Evolutionary conservation across 2,113 vertebrate genomes (phyloP).

Genomic region (Gallinago undulata): DNA sequence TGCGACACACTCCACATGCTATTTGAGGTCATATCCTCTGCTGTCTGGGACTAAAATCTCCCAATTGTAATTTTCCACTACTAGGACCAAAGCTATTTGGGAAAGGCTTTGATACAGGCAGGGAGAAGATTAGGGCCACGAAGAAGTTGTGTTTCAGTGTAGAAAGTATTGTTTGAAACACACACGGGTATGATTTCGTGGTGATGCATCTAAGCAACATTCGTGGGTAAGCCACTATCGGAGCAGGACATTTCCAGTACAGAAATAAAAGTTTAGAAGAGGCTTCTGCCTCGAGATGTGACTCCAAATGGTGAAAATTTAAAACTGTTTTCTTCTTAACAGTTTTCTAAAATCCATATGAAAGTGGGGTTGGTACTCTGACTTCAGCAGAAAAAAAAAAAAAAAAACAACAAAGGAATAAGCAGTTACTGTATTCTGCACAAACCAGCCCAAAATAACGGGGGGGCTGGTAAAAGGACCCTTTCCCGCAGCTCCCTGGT

Average conservation of each 20-base stretch:
- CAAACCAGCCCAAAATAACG: neutral
- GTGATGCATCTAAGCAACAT: fast-evolving
- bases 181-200: neutral
- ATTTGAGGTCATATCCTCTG: neutral
- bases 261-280: neutral
- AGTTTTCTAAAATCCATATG: neutral
- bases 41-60: neutral
- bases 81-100: neutral
- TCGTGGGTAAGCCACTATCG: no score
- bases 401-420: neutral
- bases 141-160: fast-evolving
- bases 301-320: neutral
- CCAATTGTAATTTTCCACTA: neutral
- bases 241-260: neutral
- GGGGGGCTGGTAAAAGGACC: neutral
- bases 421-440: neutral
- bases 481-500: neutral
- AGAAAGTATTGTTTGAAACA: neutral
- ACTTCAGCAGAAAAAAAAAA: neutral
- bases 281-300: neutral
- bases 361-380: neutral
- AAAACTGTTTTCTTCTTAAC: neutral
- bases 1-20: neutral
- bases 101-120: neutral
- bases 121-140: neutral